Base-by-base conservation (phyloP, 30 jellyfish, hydroid and myxozoan genomes). In the Aurelia coerulea region DNA sequence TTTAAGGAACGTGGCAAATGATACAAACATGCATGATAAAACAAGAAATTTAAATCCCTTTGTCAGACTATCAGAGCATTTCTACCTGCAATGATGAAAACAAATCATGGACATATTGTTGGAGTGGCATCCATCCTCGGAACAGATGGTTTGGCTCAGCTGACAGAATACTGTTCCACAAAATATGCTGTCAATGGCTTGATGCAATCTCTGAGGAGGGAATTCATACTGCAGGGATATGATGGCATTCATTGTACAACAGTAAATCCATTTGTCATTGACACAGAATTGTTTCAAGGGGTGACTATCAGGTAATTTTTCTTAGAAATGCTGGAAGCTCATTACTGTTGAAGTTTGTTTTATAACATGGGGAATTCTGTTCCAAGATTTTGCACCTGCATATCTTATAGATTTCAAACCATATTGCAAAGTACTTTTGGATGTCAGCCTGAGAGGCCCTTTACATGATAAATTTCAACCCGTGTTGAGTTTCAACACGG, bases 131-230 rank as follows among this genome's bases (percentile, higher is more conserved):
- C 99, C 42, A 94, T 94, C 60, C 89, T 94, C 12, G 97, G 96
- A 2, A 77, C 91, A 18, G 97, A 94, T 60, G 92, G 92, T 42
- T 42, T 94, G 7, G 95, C 90, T 39, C 81, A 91, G 16, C 91
- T 90, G 10, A 72, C 97, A 6, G 99, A 89, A 19, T 94, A 94
- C 85, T 96, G 97, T 70, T 50, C 99, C 12, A 90, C 99, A 4
- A 94, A 94, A 72, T 89, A 78, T 74, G 99, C 99, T 65, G 97
- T 85, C 9, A 78, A 35, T 78, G 96, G 91, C 11, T 94, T 89
- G 69, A 94, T 94, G 97, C 90, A 77, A 84, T 89, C 99, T 7
- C 62, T 94, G 90, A 79, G 99, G 68, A 70, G 95, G 62, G 99
- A 94, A 81, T 34, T 94, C 3, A 85, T 35, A 13, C 37, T 71